Base-by-base conservation (phyloP, 2,113 vertebrate species). In the Trochalopteron elliotii region DNA sequence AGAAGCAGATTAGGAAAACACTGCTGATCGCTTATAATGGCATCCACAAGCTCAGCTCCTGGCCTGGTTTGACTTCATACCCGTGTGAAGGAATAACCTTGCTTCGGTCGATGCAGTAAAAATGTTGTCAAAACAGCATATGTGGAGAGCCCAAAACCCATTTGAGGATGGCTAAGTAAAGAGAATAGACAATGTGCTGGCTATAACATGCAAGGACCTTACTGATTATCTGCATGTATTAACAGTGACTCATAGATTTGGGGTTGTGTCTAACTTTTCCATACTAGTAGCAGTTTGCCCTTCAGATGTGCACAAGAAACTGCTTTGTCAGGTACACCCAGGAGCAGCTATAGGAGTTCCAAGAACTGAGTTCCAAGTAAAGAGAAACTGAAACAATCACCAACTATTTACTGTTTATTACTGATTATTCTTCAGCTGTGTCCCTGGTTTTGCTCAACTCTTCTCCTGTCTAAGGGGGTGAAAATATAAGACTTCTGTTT, bases 251-350 rank as follows among this genome's bases (percentile, higher is more conserved):
- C 7, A 1, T 6, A 23, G 10, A 7, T 57, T 27, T 49, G 12
- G 10, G 2, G 0, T 1, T 21, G 35, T 61, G n/a, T 37, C 16
- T 55, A 4, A 6, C 5, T 87, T 75, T 68, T 63, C 55, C 40
- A 2, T 52, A 9, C 15, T 19, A 39, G 33, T 3, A 64, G 59
- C 35, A 74, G 15, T 78, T 81, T 81, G 3, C 6, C 5, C 11
- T 56, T 35, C 1, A 2, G 10, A 70, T 55, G 5, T 7, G 4
- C 50, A 49, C 25, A 39, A 30, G n/a, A 5, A 49, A 5, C 15
- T 72, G 8, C 47, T 69, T 27, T 37, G 9, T 39, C 0, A 0
- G n/a, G 7, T 20, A 52, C 0, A 2, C 17, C 17, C 44, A 35
- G 67, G 19, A 75, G 17, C 39, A 78, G 25, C 30, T 55, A 3